phyloP scores from a whole-genome alignment of 2,888 invertebrate species.

The Euzophera pinguis region DNA sequence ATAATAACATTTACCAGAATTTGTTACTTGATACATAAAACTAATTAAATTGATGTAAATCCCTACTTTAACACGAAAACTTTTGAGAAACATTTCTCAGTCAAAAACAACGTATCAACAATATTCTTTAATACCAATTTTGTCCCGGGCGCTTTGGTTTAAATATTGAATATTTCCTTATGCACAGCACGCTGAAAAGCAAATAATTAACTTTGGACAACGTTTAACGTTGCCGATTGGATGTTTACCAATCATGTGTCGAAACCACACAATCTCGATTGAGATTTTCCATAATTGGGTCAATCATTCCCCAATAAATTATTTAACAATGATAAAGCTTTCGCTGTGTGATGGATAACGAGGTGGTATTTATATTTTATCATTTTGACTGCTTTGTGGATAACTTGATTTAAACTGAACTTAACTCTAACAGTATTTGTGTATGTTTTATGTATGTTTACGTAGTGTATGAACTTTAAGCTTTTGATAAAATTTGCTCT shows the following conservation, averaged over 20 bases:
- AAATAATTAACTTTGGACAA: slow-evolving; percentile 10
- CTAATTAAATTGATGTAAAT: no score
- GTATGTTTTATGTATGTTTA: no score
- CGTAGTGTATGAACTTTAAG: no score
- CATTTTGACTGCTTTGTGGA: no score
- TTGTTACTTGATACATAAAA: no score
- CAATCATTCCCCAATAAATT: neutral
- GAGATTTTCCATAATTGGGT: slow-evolving; percentile 5
- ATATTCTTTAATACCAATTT: neutral
- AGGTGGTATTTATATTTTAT: no score
- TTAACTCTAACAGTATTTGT: no score
- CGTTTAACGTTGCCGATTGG: neutral
- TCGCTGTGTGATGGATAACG: neutral
- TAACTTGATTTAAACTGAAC: no score
- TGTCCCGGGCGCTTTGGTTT: neutral
- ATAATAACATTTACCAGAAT: no score
- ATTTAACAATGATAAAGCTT: neutral
- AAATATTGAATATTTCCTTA: neutral
- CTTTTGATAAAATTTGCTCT: no score
- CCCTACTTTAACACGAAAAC: no score
- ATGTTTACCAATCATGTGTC: slow-evolving; percentile 6
- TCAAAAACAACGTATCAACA: neutral
- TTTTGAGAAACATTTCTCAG: no score
- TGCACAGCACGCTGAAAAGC: slow-evolving; percentile 3
- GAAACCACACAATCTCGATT: neutral